Conservation (phyloP, 1,140 invertebrate species). For the Drosophila takahashii region DNA sequence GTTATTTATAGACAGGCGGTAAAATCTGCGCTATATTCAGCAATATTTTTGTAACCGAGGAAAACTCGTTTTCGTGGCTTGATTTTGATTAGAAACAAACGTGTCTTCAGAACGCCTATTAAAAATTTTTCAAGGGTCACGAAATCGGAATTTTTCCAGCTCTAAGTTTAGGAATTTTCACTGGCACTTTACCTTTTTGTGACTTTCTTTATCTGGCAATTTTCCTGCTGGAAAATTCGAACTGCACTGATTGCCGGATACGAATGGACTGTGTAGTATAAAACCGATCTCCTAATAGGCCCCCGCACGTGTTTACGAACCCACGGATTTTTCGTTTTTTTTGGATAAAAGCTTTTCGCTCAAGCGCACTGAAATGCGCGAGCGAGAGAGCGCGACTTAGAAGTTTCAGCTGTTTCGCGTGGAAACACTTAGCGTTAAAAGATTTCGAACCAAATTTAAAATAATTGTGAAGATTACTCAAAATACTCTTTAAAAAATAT, state of each 20-base stretch:
- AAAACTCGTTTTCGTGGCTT: neutral
- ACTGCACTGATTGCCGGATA: constrained; percentile 23
- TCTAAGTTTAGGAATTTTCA: neutral
- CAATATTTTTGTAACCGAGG: neutral
- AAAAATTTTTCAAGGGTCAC: neutral
- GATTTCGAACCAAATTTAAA: neutral
- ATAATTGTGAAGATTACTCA: too few species aligned
- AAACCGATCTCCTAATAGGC: constrained; percentile 6
- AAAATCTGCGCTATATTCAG: neutral
- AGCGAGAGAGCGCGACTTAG: constrained; percentile 44
- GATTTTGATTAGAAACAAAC: constrained; percentile 1
- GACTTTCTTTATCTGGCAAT: constrained; percentile 16
- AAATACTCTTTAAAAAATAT: too few species aligned
- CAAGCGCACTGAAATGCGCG: neutral
- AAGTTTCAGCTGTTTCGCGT: constrained; percentile 15
- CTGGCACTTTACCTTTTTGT: constrained; percentile 42
- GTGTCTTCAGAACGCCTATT: constrained; percentile 2
- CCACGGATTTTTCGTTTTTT: constrained; percentile 10
- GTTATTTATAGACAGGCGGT: constrained; percentile 5
- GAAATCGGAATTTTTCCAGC: neutral
- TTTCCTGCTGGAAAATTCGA: constrained; percentile 28
- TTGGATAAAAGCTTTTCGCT: constrained; percentile 55
- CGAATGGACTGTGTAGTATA: constrained; percentile 24
- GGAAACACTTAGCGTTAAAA: constrained; percentile 10
- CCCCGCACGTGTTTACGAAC: constrained; percentile 45